Evolutionary conservation across 2,113 vertebrate species (phyloP).

Genomic region (Opisthocomus hoazin): DNA sequence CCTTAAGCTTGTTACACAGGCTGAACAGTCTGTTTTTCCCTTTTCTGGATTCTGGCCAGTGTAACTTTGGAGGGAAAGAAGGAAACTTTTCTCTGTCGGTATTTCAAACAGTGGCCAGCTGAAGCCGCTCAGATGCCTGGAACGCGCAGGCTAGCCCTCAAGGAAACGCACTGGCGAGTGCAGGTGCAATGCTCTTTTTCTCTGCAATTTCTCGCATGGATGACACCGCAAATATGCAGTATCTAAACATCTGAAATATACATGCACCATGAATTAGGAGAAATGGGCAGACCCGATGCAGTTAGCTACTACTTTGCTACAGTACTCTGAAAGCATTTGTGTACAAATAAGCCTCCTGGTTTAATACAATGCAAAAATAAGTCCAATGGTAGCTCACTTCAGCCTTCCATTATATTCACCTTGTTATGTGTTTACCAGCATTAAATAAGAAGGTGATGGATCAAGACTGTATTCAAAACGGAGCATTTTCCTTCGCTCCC

Average conservation of each 20-base stretch:
- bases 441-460: neutral
- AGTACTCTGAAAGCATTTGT: neutral
- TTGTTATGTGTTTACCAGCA: neutral
- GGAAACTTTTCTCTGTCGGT: neutral
- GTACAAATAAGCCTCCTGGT: neutral
- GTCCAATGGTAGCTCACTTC: neutral
- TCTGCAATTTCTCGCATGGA: neutral
- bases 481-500: neutral
- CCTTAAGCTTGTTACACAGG: neutral
- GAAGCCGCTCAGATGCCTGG: neutral
- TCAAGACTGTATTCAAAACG: neutral
- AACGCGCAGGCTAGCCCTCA: fast-evolving
- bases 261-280: neutral
- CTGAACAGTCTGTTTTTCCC: neutral
- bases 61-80: neutral
- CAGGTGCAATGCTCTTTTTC: neutral
- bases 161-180: neutral
- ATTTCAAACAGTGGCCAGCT: neutral
- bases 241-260: neutral
- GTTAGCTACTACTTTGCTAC: neutral
- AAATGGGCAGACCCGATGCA: neutral
- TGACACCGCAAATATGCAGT: neutral
- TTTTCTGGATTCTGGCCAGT: neutral
- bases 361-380: neutral
- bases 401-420: neutral